A percentile compares a stretch with the other conserved stretches of the same genome.
phyloP scores from a whole-genome alignment of 2,113 vertebrate genomes.

The Clarias magur region DNA sequence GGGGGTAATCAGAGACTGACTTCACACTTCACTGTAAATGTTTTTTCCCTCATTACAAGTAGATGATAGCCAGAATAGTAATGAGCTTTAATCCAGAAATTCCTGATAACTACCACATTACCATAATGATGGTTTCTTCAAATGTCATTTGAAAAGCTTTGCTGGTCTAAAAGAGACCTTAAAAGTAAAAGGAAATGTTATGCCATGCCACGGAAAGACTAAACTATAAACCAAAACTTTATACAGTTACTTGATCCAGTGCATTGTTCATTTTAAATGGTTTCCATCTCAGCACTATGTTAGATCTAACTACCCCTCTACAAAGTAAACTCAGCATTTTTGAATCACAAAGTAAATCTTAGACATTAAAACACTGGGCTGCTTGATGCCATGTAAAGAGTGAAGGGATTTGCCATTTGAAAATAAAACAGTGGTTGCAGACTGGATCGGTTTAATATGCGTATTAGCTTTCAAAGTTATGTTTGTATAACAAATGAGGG shows the following conservation, averaged over 20 bases:
- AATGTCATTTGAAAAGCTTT: constrained; percentile 15
- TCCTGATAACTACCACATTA: constrained; percentile 37
- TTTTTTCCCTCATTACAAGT: constrained; percentile 51
- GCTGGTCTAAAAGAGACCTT: background rate
- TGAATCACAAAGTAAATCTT: constrained; percentile 38
- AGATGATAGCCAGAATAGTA: constrained; percentile 46
- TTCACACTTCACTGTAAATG: constrained; percentile 48
- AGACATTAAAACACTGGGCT: constrained; percentile 6
- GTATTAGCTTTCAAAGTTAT: constrained; percentile 12
- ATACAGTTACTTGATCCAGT: background rate
- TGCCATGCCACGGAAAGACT: background rate
- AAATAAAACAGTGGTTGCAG: constrained; percentile 23
- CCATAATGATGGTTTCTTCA: constrained; percentile 27
- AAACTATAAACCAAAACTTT: background rate
- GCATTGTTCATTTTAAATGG: constrained; percentile 6
- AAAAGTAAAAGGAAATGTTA: background rate
- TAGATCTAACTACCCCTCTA: background rate
- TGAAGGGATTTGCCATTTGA: background rate
- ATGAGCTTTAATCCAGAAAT: constrained; percentile 56
- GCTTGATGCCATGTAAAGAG: constrained; percentile 14
- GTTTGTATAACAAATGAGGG: constrained; percentile 10
- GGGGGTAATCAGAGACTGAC: constrained; percentile 44
- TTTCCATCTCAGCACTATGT: background rate
- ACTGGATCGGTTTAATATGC: constrained; percentile 28
- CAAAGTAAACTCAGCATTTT: constrained; percentile 27